Percentiles rank a stretch among this genome's conserved stretches.
Evolutionary conservation across 2,113 vertebrate genomes (phyloP).

Genomic region (Numida meleagris): DNA sequence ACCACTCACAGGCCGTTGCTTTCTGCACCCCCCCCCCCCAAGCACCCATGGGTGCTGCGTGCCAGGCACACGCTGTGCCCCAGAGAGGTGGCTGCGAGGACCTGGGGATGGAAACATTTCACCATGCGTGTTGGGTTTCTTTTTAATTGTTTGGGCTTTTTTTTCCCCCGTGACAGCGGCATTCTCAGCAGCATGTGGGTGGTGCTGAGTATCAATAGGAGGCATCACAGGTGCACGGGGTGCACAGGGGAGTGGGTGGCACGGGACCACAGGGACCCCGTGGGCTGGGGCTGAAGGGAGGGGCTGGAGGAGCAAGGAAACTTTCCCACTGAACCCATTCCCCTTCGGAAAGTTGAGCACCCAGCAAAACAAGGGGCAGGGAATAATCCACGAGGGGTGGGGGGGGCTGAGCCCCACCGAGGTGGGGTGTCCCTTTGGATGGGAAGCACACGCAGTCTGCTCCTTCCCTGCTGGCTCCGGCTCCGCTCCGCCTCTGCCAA

Average conservation of each 20-base stretch:
- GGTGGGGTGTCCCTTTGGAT: background rate
- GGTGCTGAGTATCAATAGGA: background rate
- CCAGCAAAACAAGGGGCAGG: background rate
- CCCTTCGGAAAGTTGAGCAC: background rate
- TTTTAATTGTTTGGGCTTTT: background rate
- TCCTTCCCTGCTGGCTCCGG: background rate
- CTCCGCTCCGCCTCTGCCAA: background rate
- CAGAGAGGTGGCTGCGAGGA: background rate
- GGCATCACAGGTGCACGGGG: background rate
- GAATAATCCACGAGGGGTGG: background rate
- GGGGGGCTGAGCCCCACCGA: background rate
- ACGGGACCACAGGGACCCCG: rapidly evolving
- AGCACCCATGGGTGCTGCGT: background rate
- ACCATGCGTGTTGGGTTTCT: background rate
- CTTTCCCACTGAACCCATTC: background rate
- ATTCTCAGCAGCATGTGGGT: background rate
- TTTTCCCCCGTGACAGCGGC: background rate
- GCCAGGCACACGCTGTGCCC: rapidly evolving
- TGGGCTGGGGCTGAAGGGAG: background rate
- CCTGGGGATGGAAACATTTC: background rate
- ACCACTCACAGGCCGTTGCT: background rate
- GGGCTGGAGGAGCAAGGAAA: background rate
- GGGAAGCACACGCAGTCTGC: background rate
- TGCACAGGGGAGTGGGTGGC: rapidly evolving
- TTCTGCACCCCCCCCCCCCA: background rate